These are phyloP conservation scores for Lerema accius DNA, from an alignment of 1,140 invertebrate genomes.

Conservation along the genomic window DNA sequence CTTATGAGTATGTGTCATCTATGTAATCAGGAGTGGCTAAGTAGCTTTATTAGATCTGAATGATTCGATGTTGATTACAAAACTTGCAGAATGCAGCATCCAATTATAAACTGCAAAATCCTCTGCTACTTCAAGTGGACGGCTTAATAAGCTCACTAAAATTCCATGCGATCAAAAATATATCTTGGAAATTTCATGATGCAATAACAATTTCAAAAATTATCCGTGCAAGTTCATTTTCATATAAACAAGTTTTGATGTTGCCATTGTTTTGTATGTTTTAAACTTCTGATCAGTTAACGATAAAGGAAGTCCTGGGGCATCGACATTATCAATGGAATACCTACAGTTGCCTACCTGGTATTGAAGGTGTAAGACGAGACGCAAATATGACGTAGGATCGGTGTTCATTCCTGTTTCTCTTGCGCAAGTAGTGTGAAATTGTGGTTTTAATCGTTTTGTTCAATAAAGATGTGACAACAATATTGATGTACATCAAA, in stretches of 20 bases:
- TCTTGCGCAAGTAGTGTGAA: constrained; percentile 5
- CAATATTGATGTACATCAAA: neutral
- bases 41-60: no score
- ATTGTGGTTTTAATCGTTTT: constrained; percentile 4
- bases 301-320: neutral
- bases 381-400: constrained; percentile 2
- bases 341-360: neutral
- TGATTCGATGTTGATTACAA: no score
- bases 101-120: no score
- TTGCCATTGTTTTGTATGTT: neutral
- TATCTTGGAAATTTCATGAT: no score
- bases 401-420: neutral
- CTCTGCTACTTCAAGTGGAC: no score
- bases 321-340: neutral
- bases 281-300: neutral
- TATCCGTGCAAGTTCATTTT: no score
- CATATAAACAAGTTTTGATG: no score
- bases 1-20: neutral
- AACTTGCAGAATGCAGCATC: no score
- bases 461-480: constrained; percentile 1
- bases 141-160: no score
- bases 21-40: no score
- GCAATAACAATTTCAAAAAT: no score
- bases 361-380: neutral
- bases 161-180: no score